Percentiles rank a stretch among this genome's conserved stretches.
Evolutionary conservation across 2,888 invertebrate genomes (phyloP).

Genomic region (Campoplex nolae): DNA sequence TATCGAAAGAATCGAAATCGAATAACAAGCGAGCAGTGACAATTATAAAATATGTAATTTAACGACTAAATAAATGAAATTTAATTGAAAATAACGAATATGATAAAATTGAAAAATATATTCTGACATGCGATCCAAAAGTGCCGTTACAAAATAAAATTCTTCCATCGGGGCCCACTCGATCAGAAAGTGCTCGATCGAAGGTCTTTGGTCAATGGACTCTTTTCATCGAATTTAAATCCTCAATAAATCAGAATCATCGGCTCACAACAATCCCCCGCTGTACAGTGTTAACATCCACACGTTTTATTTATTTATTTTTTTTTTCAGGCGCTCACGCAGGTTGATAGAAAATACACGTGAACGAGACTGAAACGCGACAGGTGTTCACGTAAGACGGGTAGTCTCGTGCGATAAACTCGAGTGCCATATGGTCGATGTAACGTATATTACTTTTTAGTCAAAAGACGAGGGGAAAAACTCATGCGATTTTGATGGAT

Average conservation of each 20-base stretch:
- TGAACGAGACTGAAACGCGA: conserved; percentile 51
- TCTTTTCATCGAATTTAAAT: not conserved
- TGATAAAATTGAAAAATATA: too few relatives aligned
- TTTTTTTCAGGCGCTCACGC: not conserved
- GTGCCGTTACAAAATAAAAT: not conserved
- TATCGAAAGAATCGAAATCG: too few relatives aligned
- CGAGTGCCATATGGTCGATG: conserved; percentile 76
- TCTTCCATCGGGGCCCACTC: not conserved
- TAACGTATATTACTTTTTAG: conserved; percentile 37
- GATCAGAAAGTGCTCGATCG: not conserved
- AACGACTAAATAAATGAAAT: not conserved
- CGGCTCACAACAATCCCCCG: not conserved
- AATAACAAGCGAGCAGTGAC: too few relatives aligned
- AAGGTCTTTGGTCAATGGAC: not conserved
- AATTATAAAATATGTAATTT: too few relatives aligned
- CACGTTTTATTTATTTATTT: not conserved
- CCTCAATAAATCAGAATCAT: conserved; percentile 9
- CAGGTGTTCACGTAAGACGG: conserved; percentile 78
- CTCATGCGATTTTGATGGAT: conserved; percentile 71
- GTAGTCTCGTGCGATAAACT: conserved; percentile 70
- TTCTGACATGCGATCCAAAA: not conserved
- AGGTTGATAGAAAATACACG: conserved; percentile 21
- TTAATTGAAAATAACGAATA: not conserved
- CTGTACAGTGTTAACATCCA: conserved; percentile 1
- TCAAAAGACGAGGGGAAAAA: conserved; percentile 34